Base-by-base conservation (phyloP, 2,113 vertebrate species). In the Bufo gargarizans region DNA sequence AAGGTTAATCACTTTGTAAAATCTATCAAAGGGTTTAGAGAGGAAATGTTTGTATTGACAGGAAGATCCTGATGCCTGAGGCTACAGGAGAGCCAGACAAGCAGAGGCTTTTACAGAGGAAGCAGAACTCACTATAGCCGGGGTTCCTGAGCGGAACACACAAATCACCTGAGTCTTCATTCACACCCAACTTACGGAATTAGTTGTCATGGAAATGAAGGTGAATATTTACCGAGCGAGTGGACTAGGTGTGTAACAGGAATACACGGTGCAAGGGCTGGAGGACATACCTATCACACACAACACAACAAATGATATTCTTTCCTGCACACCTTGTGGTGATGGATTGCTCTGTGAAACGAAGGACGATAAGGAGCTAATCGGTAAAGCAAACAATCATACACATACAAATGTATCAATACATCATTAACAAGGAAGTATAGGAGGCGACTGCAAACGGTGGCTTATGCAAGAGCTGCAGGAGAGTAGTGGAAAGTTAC, bases 1-100 rank as follows among this genome's bases (percentile, higher is more conserved):
- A 95, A 95, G 96, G 95, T 94, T 95, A 96, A 97, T 95, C 92
- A 91, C 90, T 92, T 94, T 95, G 94, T 94, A 95, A 92, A 93
- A 95, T 91, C 93, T 92, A 96, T 94, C 94, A 92, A 20, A 84
- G 93, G 94, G 91, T 93, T 95, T 95, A 95, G 93, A 89, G 91
- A 93, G 91, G 92, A 95, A 95, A 95, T 95, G 95, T 93, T 94
- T 95, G 95, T 95, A 95, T 95, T 94, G 94, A 95, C 63, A 86
- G 91, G 90, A 91, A 94, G 92, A 92, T 92, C 94, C 93, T 92
- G 88, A 92, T 93, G 92, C 92, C 93, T 90, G 92, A 93, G 92
- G 77, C 91, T 91, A 91, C 92, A 91, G 92, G 93, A 93, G 90
- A 90, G 69, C 89, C 45, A 82, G 86, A 82, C 86, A 88, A 61